A percentile compares a stretch with the other conserved stretches of the same genome.
phyloP scores from a whole-genome alignment of 2,797 vertebrate species.

The Synaphobranchus kaupii region DNA sequence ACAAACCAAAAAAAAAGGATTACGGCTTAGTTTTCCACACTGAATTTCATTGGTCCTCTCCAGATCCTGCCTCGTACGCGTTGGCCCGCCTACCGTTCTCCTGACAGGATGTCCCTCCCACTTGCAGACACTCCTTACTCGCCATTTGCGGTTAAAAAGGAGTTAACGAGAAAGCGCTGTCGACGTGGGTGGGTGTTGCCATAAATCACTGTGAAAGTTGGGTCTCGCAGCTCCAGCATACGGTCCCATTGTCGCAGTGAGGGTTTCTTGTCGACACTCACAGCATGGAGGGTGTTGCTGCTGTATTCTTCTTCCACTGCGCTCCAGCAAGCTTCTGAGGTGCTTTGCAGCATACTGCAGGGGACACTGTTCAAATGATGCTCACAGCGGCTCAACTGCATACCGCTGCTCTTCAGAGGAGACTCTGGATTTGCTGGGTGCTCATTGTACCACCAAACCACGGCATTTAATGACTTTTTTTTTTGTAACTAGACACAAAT shows the following conservation, averaged over 20 bases:
- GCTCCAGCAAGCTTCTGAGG: background rate
- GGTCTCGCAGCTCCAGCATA: slow-evolving; percentile 9
- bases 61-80: background rate
- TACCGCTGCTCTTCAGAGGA: background rate
- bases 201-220: slow-evolving; percentile 5
- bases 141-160: background rate
- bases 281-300: slow-evolving; percentile 5
- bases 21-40: background rate
- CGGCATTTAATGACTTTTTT: background rate
- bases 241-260: slow-evolving; percentile 6
- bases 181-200: background rate
- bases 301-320: background rate
- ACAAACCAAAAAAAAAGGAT: background rate
- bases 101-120: background rate
- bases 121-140: background rate
- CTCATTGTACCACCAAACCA: background rate
- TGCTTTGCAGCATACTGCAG: background rate
- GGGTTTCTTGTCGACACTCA: background rate
- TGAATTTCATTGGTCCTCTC: slow-evolving; percentile 9
- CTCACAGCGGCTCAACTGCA: background rate
- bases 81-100: background rate
- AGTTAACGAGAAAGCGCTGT: background rate
- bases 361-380: background rate
- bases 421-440: background rate
- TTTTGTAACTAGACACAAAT: background rate